Percentiles rank a stretch among this genome's conserved stretches.
phyloP scores from a whole-genome alignment of 1,140 invertebrate genomes.

The Drosophila pseudoobscura region DNA sequence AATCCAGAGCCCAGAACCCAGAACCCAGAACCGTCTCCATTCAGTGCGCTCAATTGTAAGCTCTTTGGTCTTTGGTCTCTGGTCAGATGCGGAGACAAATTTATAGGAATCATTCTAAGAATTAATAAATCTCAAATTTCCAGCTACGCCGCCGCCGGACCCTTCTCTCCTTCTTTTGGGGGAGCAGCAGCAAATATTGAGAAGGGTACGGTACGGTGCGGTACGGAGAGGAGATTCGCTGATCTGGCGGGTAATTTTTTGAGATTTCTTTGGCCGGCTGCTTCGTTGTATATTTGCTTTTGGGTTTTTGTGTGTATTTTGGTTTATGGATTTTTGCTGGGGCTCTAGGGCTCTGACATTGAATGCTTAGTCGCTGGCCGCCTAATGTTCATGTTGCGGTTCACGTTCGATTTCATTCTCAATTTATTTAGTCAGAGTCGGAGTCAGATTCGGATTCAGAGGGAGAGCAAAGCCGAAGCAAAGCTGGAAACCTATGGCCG shows the following conservation, averaged over 20 bases:
- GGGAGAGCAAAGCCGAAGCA: background rate
- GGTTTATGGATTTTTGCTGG: conserved; percentile 7
- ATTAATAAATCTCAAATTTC: conserved; percentile 81
- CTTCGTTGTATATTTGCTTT: conserved; percentile 35
- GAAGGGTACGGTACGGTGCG: background rate
- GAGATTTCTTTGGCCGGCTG: conserved; percentile 45
- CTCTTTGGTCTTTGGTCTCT: background rate
- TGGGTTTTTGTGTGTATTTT: conserved; percentile 20
- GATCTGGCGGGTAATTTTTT: conserved; percentile 67
- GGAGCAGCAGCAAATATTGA: too few species aligned
- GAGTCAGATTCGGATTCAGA: too few species aligned
- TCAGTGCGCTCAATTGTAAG: conserved; percentile 11
- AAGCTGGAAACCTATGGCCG: conserved; percentile 4
- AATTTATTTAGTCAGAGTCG: conserved; percentile 62
- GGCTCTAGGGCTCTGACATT: conserved; percentile 40
- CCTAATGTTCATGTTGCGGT: conserved; percentile 80
- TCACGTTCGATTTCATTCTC: conserved; percentile 79
- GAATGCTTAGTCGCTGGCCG: conserved; percentile 77
- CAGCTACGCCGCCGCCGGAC: conserved; percentile 19
- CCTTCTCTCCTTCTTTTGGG: conserved; percentile 10
- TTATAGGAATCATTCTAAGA: conserved; percentile 69
- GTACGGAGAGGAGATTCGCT: conserved; percentile 20
- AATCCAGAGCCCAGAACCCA: background rate
- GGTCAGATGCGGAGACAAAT: conserved; percentile 43
- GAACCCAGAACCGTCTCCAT: conserved; percentile 1